Conservation (phyloP, 2,888 invertebrate genomes). For the Macrosiphum euphorbiae region DNA sequence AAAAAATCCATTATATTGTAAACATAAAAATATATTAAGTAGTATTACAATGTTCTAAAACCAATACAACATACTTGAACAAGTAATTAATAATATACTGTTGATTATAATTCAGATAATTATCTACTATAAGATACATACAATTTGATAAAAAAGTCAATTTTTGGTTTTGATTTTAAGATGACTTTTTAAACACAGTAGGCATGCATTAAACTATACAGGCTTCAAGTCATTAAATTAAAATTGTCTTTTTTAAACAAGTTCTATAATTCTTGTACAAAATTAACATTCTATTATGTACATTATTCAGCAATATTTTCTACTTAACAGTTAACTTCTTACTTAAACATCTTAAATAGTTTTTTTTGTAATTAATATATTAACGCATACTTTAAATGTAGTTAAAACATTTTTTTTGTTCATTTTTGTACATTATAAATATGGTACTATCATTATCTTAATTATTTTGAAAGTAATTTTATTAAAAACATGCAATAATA, state of each 20-base stretch:
- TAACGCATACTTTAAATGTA: neutral
- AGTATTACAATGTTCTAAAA: neutral
- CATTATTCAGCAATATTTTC: neutral
- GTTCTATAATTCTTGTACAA: neutral
- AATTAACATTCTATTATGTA: neutral
- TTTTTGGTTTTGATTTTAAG: neutral
- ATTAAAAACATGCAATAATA: neutral
- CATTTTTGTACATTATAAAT: neutral
- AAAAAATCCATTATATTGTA: neutral
- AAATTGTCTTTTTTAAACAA: neutral
- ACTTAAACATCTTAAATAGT: neutral
- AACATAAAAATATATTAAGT: constrained; percentile 17
- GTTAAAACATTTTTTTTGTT: too few species aligned
- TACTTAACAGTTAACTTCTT: neutral
- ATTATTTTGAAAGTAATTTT: neutral
- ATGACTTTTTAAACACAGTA: neutral
- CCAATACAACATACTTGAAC: neutral
- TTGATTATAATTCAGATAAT: neutral
- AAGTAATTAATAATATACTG: neutral
- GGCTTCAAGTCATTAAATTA: neutral
- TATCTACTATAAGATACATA: neutral
- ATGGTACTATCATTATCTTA: neutral
- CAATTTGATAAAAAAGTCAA: neutral
- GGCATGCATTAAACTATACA: neutral
- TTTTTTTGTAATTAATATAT: neutral